Evolutionary conservation across 2,797 vertebrate genomes (phyloP), one percentile per base, ranked within the genome.

Genomic region (Micropoecilia bifurca): DNA sequence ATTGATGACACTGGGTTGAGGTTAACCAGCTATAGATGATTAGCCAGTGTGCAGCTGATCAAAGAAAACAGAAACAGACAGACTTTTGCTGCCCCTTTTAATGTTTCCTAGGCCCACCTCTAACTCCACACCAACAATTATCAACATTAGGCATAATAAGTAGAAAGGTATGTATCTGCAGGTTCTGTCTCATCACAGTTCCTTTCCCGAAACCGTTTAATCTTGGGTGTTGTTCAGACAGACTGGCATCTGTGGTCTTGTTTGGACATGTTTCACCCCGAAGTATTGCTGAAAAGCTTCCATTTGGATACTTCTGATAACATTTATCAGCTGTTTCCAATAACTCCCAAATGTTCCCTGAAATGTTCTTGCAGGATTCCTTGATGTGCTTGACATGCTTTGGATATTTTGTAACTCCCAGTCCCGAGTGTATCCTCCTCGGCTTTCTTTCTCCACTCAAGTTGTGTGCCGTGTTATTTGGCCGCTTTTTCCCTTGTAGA

Each of bases 381-480:
- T 57, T 80, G 73, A 28, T n/a, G n/a, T n/a, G n/a, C n/a, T 33
- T 33, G 33, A 33, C 48, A 75, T 30, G 1, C 6, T 61, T 75
- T 16, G 30, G 48, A 33, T 78, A 13, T n/a, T 73, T 8, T 43
- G 33, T 66, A 33, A 50, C 48, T 71, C 36, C 45, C 28, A 16
- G 14, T 71, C 22, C 36, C 2, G 13, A 53, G 30, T 20, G 8
- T 33, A 20, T 79, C 59, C 39, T 5, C 30, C 28, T 50, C 39
- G 45, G 13, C 25, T 45, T 28, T 71, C 75, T 55, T 81, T 8
- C 43, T 66, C 74, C 78, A 76, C 73, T 69, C 25, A n/a, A 69
- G 22, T 6, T 83, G 85, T 79, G 71, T 61, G 36, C 73, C 80
- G 55, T 82, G 74, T 46, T 85, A 81, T 79, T 5, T 86, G 9